Evolutionary conservation across 2,113 vertebrate species (phyloP).

Genomic region (Dicentrarchus labrax): DNA sequence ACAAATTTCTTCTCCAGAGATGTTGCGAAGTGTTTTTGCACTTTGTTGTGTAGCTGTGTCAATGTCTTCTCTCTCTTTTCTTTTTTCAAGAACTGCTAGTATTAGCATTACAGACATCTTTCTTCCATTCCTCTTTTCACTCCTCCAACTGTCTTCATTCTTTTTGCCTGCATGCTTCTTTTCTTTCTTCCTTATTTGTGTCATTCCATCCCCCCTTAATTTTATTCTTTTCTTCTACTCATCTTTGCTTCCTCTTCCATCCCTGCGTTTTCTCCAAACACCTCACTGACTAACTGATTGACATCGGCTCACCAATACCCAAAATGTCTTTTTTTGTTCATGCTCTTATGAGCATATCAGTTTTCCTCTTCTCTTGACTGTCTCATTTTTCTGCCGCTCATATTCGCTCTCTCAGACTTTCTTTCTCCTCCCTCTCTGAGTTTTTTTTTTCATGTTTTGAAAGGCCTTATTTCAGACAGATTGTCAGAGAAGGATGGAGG

Average conservation of each 20-base stretch:
- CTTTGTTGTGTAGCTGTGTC: neutral
- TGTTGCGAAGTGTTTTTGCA: neutral
- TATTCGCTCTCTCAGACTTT: neutral
- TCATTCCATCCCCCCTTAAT: neutral
- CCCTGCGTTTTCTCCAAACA: neutral
- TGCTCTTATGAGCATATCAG: neutral
- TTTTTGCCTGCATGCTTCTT: neutral
- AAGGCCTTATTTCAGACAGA: slow-evolving; percentile 55
- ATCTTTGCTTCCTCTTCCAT: neutral
- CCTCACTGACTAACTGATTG: slow-evolving; percentile 12
- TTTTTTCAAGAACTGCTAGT: neutral
- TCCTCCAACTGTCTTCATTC: neutral
- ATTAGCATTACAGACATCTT: neutral
- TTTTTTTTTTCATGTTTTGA: slow-evolving; percentile 28
- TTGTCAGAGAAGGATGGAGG: slow-evolving; percentile 41
- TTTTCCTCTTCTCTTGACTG: slow-evolving; percentile 11
- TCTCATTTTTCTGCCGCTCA: neutral
- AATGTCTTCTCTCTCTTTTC: neutral
- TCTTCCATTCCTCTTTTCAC: neutral
- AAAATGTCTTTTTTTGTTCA: neutral
- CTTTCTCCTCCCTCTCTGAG: neutral
- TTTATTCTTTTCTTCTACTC: neutral
- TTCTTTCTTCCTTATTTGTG: neutral
- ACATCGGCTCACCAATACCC: neutral
- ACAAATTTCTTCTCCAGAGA: neutral